Conservation (phyloP, 2,888 invertebrate species). For the Alviniconcha strummeri region DNA sequence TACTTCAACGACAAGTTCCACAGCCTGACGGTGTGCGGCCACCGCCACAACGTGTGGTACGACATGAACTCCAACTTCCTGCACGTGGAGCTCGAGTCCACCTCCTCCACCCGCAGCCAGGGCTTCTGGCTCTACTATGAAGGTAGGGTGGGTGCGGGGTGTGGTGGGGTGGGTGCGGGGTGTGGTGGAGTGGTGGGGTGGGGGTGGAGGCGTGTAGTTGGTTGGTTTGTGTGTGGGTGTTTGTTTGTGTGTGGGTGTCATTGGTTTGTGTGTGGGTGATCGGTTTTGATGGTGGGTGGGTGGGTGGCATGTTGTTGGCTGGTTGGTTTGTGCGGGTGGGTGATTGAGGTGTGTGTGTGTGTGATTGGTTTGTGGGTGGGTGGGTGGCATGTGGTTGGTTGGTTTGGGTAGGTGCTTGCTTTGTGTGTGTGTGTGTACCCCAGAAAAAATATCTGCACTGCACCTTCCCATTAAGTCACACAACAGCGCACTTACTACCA, state of each 20-base stretch:
- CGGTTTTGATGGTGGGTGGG: background rate
- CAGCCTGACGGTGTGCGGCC: conserved; percentile 64
- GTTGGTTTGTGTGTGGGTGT: background rate
- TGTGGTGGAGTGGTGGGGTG: background rate
- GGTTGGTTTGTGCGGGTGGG: background rate
- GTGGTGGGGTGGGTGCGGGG: background rate
- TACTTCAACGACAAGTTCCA: conserved; percentile 57
- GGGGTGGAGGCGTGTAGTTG: background rate
- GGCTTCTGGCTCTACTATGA: conserved; percentile 71
- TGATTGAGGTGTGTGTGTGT: background rate
- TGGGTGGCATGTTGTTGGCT: background rate
- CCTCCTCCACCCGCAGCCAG: conserved; percentile 54
- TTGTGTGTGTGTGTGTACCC: background rate
- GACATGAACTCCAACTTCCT: conserved; percentile 49
- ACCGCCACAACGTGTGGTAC: conserved; percentile 57
- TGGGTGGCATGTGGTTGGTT: background rate
- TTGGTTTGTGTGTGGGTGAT: background rate
- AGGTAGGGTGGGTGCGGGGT: conserved; percentile 49
- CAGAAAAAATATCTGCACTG: background rate
- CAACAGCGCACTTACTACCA: too few relatives aligned
- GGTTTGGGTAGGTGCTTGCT: background rate
- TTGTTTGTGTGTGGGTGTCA: background rate
- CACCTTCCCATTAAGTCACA: background rate
- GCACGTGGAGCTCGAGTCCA: conserved; percentile 56
- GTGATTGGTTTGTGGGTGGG: background rate